Evolutionary conservation across 2,113 vertebrate genomes (phyloP).

Genomic region (Hypocryptadius cinnamomeus): DNA sequence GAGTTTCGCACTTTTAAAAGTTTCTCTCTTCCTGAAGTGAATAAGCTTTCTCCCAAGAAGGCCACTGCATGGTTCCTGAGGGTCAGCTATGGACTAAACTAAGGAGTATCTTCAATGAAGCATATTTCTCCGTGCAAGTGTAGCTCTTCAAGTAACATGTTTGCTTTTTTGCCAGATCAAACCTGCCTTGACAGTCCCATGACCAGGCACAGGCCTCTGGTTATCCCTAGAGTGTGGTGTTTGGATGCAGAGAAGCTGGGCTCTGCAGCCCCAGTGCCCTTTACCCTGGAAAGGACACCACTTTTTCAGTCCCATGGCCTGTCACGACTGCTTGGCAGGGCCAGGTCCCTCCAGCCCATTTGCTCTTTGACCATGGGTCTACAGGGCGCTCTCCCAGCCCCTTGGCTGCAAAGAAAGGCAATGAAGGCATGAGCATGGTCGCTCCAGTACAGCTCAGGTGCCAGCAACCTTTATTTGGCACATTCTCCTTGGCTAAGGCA

Average conservation of each 20-base stretch:
- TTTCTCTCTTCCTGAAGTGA: neutral
- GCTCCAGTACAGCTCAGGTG: neutral
- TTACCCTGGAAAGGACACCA: neutral
- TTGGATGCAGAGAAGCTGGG: neutral
- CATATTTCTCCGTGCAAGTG: fast-evolving
- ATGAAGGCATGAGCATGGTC: neutral
- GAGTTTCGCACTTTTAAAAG: neutral
- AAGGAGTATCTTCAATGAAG: neutral
- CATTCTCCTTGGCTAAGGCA: neutral
- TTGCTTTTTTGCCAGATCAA: fast-evolving
- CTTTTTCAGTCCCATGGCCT: neutral
- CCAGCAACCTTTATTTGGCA: neutral
- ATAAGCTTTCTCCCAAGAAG: neutral
- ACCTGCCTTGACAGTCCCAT: neutral
- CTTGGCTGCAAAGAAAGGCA: neutral
- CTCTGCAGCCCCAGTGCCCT: neutral
- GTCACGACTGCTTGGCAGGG: fast-evolving
- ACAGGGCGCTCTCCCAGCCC: neutral
- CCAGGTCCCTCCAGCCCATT: neutral
- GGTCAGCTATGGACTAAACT: neutral
- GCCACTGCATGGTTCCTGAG: neutral
- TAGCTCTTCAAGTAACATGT: neutral
- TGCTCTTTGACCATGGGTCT: neutral
- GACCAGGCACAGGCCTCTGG: neutral
- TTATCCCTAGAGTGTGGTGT: no score